Base-by-base conservation (phyloP, 2,888 invertebrate species). In the Timema podura region DNA sequence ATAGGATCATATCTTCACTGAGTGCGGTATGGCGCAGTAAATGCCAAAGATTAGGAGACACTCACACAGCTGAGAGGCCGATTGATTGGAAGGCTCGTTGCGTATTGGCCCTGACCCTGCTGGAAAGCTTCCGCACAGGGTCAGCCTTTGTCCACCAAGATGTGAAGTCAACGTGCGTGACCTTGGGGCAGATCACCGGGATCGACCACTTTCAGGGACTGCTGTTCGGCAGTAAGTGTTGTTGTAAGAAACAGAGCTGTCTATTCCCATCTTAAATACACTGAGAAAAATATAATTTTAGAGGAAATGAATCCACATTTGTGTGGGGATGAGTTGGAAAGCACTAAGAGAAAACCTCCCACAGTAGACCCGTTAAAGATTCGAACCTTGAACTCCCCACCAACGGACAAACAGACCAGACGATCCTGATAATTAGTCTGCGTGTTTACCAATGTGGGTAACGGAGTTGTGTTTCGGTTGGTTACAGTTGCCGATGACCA, bases 141-240 rank as follows among this genome's bases (percentile, higher is more conserved):
- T 47, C 48, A 49, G 64, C 68, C 5, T 72, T 72, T 47, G 67
- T 67, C 10, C 72, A 70, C 13, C 66, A 47, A 45, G 65, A 70
- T 49, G 61, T 72, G 16, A 51, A 54, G 11, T 70, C 72, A 9
- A 67, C 65, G 5, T 70, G 67, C 51, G 47, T 71, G 47, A 70
- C 67, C 10, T 65, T 68, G 44, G 70, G 65, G 13, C 70, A 72
- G 46, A 49, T 72, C 9, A 72, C 72, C 9, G 72, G 69, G 7
- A 48, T 72, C 9, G 64, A 70, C 16, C 71, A 72, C 51, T 72
- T 64, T 54, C 46, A 67, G 48, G 72, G 70, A 48, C 65, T 65
- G 46, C 48, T 72, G 15, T 65, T 72, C 49, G 72, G 70, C 69
- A 68, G 72, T 72, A 69, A 69, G 72, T 51, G n/a, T 46, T 30